A percentile compares a stretch with the other conserved stretches of the same genome.
Conservation (phyloP, 1,140 invertebrate species). For the Panagrolaimus sp. region DNA sequence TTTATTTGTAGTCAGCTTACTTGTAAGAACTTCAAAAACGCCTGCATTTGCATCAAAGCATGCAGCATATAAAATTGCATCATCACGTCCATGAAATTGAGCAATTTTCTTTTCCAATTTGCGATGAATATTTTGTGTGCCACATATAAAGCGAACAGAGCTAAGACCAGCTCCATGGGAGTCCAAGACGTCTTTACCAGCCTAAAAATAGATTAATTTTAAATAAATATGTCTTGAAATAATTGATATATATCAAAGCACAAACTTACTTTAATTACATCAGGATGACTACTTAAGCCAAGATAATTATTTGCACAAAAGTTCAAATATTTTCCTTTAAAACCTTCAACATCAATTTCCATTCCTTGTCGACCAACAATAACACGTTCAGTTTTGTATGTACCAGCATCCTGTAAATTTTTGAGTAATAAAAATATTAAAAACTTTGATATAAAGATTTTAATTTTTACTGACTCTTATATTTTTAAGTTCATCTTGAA, state of each 20-base stretch:
- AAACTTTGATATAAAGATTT: no score
- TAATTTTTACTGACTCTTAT: constrained; percentile 55
- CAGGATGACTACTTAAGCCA: constrained; percentile 74
- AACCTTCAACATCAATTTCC: constrained; percentile 67
- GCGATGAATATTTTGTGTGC: constrained; percentile 78
- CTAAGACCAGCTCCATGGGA: constrained; percentile 81
- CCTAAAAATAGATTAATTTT: constrained; percentile 25
- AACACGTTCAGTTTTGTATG: constrained; percentile 78
- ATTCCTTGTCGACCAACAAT: constrained; percentile 75
- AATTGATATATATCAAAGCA: constrained; percentile 58
- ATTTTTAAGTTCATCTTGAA: not conserved
- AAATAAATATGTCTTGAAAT: constrained; percentile 1
- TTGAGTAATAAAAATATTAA: constrained; percentile 59
- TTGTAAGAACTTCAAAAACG: constrained; percentile 77
- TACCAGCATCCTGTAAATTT: constrained; percentile 66
- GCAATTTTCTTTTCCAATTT: constrained; percentile 77
- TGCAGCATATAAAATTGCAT: constrained; percentile 79
- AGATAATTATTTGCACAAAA: constrained; percentile 93
- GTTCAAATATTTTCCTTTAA: constrained; percentile 69
- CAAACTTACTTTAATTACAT: constrained; percentile 64
- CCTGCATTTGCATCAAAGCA: constrained; percentile 92
- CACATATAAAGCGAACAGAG: constrained; percentile 87
- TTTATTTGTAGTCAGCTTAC: constrained; percentile 63
- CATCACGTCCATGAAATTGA: constrained; percentile 77
- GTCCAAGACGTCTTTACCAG: constrained; percentile 70